These are phyloP conservation scores for Aromia moschata DNA, from an alignment of 2,888 invertebrate species.

Conservation along the genomic window DNA sequence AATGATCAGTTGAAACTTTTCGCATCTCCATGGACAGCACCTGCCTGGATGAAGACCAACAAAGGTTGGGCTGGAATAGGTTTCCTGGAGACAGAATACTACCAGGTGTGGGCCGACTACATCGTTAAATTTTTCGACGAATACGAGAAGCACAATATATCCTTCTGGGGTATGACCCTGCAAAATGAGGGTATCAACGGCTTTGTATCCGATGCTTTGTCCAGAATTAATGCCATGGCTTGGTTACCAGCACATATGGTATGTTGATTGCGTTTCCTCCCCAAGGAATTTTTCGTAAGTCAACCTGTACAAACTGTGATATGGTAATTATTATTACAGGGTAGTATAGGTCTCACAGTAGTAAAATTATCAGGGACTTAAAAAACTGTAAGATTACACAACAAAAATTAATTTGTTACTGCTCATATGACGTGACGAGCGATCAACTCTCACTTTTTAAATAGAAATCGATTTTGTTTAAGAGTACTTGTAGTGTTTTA, in stretches of 20 bases:
- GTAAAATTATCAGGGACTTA: too few relatives aligned
- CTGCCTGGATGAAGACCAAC: slow-evolving; percentile 65
- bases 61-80: slow-evolving; percentile 57
- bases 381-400: too few relatives aligned
- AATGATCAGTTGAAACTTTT: slow-evolving; percentile 61
- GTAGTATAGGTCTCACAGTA: too few relatives aligned
- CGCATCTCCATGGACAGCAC: slow-evolving; percentile 65
- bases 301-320: too few relatives aligned
- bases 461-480: too few relatives aligned
- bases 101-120: slow-evolving; percentile 84
- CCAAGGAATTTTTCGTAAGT: too few relatives aligned
- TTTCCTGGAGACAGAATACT: slow-evolving; percentile 62
- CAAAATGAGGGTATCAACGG: slow-evolving; percentile 87
- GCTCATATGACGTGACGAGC: too few relatives aligned
- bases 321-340: too few relatives aligned
- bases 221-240: slow-evolving; percentile 30
- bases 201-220: slow-evolving; percentile 6
- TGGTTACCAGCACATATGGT: slow-evolving; percentile 39
- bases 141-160: slow-evolving; percentile 72
- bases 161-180: slow-evolving; percentile 85
- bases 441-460: too few relatives aligned
- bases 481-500: too few relatives aligned
- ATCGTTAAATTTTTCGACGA: slow-evolving; percentile 81
- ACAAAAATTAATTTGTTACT: too few relatives aligned
- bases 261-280: too few relatives aligned